Evolutionary conservation across 1,140 invertebrate species (phyloP).

Genomic region (Rhagoletis zephyria): DNA sequence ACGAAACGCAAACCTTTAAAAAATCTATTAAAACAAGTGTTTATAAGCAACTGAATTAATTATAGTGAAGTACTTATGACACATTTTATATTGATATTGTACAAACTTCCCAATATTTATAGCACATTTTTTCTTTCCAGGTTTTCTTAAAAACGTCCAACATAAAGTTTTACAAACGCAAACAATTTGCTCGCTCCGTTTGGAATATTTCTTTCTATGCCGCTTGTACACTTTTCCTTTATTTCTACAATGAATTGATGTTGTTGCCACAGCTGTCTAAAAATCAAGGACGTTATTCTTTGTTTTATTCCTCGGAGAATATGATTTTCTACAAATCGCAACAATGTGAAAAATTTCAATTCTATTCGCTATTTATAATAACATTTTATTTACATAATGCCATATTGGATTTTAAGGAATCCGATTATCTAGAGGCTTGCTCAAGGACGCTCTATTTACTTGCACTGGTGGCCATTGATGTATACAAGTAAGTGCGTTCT

Average conservation of each 20-base stretch:
- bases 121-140: slow-evolving; percentile 57
- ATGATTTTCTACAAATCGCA: slow-evolving; percentile 70
- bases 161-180: slow-evolving; percentile 69
- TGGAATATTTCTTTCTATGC: slow-evolving; percentile 72
- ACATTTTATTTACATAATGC: slow-evolving; percentile 70
- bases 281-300: slow-evolving; percentile 68
- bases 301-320: slow-evolving; percentile 71
- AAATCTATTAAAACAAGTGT: too few relatives aligned
- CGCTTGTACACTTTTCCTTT: slow-evolving; percentile 67
- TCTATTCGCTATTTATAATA: slow-evolving; percentile 71
- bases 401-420: slow-evolving; percentile 70
- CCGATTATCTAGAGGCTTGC: slow-evolving; percentile 67
- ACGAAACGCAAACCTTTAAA: too few relatives aligned
- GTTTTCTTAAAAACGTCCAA: slow-evolving; percentile 69
- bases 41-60: too few relatives aligned
- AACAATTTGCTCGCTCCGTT: slow-evolving; percentile 68
- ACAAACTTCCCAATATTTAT: background rate
- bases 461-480: slow-evolving; percentile 66
- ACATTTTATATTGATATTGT: too few relatives aligned
- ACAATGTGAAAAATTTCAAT: slow-evolving; percentile 70
- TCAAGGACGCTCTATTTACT: slow-evolving; percentile 69
- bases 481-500: slow-evolving; percentile 63
- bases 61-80: too few relatives aligned
- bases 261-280: slow-evolving; percentile 69
- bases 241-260: slow-evolving; percentile 71